Base-by-base conservation (phyloP, 2,888 invertebrate genomes). In the Erynnis tages region DNA sequence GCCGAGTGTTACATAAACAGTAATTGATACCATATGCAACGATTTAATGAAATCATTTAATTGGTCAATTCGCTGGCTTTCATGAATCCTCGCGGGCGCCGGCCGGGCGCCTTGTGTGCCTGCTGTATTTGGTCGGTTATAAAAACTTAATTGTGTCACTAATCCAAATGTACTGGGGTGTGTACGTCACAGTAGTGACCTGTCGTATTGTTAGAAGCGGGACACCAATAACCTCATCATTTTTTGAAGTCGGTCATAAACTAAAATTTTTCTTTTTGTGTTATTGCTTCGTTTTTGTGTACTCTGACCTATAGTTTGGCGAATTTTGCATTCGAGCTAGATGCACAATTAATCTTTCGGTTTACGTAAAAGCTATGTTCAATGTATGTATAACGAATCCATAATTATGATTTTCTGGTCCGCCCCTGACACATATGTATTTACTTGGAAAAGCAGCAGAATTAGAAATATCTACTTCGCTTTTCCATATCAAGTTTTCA, bases 1-100 rank as follows among this genome's bases (percentile, higher is more conserved):
- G 34, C 7, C 14, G 19, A 40, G 14, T 21, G 30, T 48, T 41
- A 41, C 40, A 32, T 11, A 49, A 17, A 50, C 32, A 32, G 49
- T 50, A 50, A 50, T 50, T 50, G 34, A 50, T 50, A 43, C 49
- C 49, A 50, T 50, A 50, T 50, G 49, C 16, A 43, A 35, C 34
- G 34, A 50, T 43, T 50, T 49, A 17, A 40, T 40, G 21, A 48
- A 48, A 35, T 23, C 8, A 32, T 16, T 32, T 48, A 40, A 40
- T 40, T 48, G 48, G 23, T 8, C 14, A 48, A 40, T 48, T 40
- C 23, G 14, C 14, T 48, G 23, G 21, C 40, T 30, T n/a, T 8
- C 10, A 32, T 32, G 10, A 32, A 32, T 23, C 10, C 14, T 4
- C 40, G 30, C 48, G 14, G 40, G 48, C 48, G 48, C 32, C 48